Evolutionary conservation across 2,888 invertebrate genomes (phyloP).

Genomic region (Diplazon laetatorius): DNA sequence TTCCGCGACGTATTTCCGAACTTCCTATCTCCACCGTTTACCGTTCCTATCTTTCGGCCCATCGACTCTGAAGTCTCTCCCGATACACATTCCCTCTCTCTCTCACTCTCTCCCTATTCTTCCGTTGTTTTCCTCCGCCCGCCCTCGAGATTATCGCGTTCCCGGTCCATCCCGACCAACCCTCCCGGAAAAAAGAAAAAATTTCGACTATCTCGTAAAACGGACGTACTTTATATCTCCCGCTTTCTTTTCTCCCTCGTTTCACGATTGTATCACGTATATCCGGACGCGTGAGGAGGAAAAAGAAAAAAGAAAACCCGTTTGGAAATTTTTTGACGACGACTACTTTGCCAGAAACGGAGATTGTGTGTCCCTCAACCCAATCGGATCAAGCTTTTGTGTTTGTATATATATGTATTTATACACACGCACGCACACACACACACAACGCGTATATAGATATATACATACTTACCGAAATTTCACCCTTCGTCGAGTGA

Average conservation of each 20-base stretch:
- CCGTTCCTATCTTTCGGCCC: slow-evolving; percentile 48
- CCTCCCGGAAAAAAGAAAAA: slow-evolving; percentile 31
- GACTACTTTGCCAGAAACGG: slow-evolving; percentile 22
- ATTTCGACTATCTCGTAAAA: slow-evolving; percentile 52
- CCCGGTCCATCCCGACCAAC: slow-evolving; percentile 2
- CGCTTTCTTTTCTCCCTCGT: slow-evolving; percentile 9
- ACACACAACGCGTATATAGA: too few relatives aligned
- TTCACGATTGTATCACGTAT: slow-evolving; percentile 62
- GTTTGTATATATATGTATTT: neutral
- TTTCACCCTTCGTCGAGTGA: slow-evolving; percentile 24
- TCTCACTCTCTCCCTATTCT: slow-evolving; percentile 44
- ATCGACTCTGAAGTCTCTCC: slow-evolving; percentile 33
- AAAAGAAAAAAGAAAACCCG: slow-evolving; percentile 1
- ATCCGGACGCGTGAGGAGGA: neutral
- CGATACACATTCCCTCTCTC: slow-evolving; percentile 42
- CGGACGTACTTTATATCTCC: slow-evolving; percentile 57
- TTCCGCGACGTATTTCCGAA: slow-evolving; percentile 47
- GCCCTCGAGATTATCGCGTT: slow-evolving; percentile 62
- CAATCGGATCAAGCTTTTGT: neutral
- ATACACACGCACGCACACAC: slow-evolving; percentile 20
- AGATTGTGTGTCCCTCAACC: neutral
- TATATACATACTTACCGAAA: slow-evolving; percentile 26
- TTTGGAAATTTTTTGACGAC: slow-evolving; percentile 45
- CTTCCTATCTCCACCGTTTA: slow-evolving; percentile 39
- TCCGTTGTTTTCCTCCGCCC: slow-evolving; percentile 56